Conservation (phyloP, 2,113 vertebrate species). For the Nestor notabilis region DNA sequence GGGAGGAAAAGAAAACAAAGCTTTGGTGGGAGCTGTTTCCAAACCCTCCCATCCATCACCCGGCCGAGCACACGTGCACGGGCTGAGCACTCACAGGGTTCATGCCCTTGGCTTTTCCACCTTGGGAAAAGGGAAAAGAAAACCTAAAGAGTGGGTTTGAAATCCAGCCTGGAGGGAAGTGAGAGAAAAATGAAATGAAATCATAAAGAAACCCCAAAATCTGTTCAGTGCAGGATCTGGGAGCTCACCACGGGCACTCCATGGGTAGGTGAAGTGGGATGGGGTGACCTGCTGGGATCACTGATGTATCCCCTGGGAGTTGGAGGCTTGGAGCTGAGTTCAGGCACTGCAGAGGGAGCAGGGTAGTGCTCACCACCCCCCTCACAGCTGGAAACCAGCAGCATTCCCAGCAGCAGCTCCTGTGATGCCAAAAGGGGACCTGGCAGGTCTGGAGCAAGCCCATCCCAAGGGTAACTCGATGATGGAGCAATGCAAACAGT, state of each 20-base stretch:
- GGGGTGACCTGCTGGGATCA: not conserved
- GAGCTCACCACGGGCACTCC: not conserved
- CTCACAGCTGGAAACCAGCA: not conserved
- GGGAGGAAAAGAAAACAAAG: constrained; percentile 24
- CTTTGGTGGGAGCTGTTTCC: not conserved
- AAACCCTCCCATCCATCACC: not conserved
- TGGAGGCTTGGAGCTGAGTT: not conserved
- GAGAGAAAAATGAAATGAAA: not conserved
- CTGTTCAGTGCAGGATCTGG: not conserved
- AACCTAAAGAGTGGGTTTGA: not conserved
- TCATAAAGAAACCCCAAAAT: not conserved
- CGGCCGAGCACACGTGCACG: not conserved
- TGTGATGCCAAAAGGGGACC: not conserved
- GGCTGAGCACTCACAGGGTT: not conserved
- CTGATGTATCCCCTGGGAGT: fast-evolving
- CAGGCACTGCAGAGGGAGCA: not conserved
- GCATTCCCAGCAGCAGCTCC: not conserved
- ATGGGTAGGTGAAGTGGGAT: not conserved
- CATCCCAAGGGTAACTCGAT: not conserved
- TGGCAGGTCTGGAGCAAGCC: not conserved
- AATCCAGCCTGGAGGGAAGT: not conserved
- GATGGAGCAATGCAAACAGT: fast-evolving
- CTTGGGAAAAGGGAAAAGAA: not conserved
- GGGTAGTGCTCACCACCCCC: fast-evolving
- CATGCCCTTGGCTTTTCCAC: constrained; percentile 5